Conservation (phyloP, 2,888 invertebrate genomes). For the Nephrocerus scutellatus region DNA sequence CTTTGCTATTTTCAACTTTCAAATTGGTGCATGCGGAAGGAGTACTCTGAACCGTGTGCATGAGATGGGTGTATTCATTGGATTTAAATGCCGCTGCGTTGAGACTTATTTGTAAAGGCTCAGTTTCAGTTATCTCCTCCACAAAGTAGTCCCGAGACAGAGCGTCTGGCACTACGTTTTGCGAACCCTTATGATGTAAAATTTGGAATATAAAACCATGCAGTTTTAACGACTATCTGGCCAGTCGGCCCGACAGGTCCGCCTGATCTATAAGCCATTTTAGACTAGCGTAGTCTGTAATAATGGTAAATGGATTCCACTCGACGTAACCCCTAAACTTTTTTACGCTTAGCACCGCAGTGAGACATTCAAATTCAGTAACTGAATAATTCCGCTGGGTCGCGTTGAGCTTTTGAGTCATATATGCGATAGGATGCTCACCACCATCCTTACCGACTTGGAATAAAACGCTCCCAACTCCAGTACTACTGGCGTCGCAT, state of each 20-base stretch:
- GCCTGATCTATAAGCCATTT: constrained; percentile 25
- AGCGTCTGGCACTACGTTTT: constrained; percentile 24
- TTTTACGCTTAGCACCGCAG: constrained; percentile 3
- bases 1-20: not conserved
- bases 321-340: constrained; percentile 7
- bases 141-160: constrained; percentile 12
- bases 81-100: not conserved
- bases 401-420: no score
- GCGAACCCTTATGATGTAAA: constrained; percentile 22
- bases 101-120: no score
- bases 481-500: no score
- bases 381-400: no score
- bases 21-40: not conserved
- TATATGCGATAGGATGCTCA: no score
- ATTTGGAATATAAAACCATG: constrained; percentile 20
- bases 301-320: constrained; percentile 19
- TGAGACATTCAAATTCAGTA: not conserved
- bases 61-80: not conserved
- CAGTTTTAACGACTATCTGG: constrained; percentile 22
- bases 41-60: not conserved
- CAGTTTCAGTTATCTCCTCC: no score
- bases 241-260: constrained; percentile 24
- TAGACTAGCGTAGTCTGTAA: constrained; percentile 26
- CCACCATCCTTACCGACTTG: no score
- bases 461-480: no score